Conservation (phyloP, 2,797 vertebrate species). For the Sebastolobus altivelis region DNA sequence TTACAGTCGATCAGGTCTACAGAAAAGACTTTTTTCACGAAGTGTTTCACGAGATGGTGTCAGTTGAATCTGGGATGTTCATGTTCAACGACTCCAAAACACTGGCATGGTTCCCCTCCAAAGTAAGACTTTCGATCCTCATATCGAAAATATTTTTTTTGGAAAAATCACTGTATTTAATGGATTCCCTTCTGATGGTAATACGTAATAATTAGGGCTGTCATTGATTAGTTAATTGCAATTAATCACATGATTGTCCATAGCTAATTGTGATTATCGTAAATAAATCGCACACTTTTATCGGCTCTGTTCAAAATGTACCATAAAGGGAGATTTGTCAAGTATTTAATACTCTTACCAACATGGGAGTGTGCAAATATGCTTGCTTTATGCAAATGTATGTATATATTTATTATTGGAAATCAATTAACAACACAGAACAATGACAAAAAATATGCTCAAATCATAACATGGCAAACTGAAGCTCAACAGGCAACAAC, state of each 20-base stretch:
- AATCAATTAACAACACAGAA: no score
- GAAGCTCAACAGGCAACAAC: rapidly evolving
- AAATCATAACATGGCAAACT: no score
- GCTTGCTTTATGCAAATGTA: no score
- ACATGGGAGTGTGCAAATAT: no score
- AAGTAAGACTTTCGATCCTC: slow-evolving; percentile 74
- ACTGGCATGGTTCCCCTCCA: slow-evolving; percentile 91
- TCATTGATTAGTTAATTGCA: no score
- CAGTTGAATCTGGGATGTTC: slow-evolving; percentile 89
- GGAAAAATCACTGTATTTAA: not conserved
- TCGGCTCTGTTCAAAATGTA: no score
- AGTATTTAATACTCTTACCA: no score
- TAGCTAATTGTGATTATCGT: no score
- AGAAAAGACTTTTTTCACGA: slow-evolving; percentile 91
- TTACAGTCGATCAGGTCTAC: slow-evolving; percentile 50
- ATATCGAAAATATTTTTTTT: not conserved
- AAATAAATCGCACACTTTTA: no score
- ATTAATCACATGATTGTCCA: rapidly evolving
- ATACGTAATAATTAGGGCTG: not conserved
- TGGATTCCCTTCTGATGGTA: not conserved
- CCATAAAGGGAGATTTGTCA: no score
- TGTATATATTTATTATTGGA: no score
- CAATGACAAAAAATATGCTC: no score
- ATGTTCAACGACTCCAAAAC: slow-evolving; percentile 88
- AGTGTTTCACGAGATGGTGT: slow-evolving; percentile 87